Evolutionary conservation across 1,140 invertebrate species (phyloP).

Genomic region (Halictus rubicundus): DNA sequence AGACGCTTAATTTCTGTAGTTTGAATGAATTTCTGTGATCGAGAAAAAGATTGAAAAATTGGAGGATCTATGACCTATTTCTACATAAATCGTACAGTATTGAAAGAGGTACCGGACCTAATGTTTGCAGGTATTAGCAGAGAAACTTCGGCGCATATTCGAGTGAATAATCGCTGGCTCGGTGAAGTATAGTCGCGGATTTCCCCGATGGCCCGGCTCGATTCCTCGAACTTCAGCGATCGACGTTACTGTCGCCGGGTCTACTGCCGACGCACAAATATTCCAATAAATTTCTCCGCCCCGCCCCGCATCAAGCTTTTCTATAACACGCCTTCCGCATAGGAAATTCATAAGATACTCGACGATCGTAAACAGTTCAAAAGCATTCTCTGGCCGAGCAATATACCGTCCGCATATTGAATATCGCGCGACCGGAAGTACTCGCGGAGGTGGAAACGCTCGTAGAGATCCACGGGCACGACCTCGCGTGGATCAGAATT

Average conservation of each 20-base stretch:
- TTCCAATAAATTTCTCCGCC: slow-evolving; percentile 2
- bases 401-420: background rate
- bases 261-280: background rate
- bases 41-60: too few relatives aligned
- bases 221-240: background rate
- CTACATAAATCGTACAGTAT: too few relatives aligned
- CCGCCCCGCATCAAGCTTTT: background rate
- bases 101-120: too few relatives aligned
- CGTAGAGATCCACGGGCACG: background rate
- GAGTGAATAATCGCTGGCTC: too few relatives aligned
- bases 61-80: too few relatives aligned
- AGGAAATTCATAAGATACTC: slow-evolving; percentile 40
- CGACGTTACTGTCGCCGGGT: background rate
- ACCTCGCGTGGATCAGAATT: background rate
- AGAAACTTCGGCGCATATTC: too few relatives aligned
- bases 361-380: slow-evolving; percentile 23
- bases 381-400: slow-evolving; percentile 3
- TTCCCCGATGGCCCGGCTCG: too few relatives aligned
- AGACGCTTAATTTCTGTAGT: too few relatives aligned
- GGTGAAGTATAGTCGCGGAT: too few relatives aligned
- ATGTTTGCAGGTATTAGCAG: too few relatives aligned
- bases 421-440: slow-evolving; percentile 2
- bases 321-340: background rate
- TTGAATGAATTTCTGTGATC: too few relatives aligned
- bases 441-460: background rate